A percentile compares a stretch with the other conserved stretches of the same genome.
phyloP scores from a whole-genome alignment of 2,113 vertebrate species.

The Himantopus leucocephalus region DNA sequence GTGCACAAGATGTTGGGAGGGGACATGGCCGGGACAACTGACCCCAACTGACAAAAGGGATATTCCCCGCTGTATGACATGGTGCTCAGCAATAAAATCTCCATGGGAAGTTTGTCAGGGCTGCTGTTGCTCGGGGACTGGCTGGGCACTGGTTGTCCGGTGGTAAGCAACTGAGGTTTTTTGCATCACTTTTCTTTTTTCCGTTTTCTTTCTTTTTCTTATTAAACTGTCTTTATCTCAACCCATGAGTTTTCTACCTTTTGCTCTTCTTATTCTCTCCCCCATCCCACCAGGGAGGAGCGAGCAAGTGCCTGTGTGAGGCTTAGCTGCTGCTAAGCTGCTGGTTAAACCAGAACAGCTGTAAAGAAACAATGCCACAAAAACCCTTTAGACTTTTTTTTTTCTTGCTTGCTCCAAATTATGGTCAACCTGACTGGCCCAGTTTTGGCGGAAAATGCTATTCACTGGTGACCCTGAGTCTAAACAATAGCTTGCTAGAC shows the following conservation, averaged over 20 bases:
- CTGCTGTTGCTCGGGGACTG: accelerated
- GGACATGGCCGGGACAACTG: not conserved
- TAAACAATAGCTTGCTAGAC: not conserved
- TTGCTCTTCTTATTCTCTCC: not conserved
- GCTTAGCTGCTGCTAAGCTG: not conserved
- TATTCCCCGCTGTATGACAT: not conserved
- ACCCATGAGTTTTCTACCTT: not conserved
- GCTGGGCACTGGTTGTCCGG: not conserved
- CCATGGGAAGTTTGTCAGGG: not conserved
- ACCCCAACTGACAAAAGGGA: not conserved
- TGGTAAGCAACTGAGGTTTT: accelerated
- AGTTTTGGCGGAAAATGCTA: not conserved
- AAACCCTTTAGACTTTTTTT: not conserved
- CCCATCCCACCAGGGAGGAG: accelerated
- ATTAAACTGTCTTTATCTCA: not conserved
- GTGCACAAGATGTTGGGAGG: not conserved
- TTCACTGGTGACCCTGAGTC: not conserved
- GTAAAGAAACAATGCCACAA: not conserved
- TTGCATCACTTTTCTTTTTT: not conserved
- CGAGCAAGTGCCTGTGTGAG: not conserved
- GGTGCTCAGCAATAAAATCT: not conserved
- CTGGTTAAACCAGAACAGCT: not conserved
- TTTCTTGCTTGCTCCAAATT: not conserved
- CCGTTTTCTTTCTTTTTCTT: not conserved
- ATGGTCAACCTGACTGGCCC: no score